A percentile compares a stretch with the other conserved stretches of the same genome.
phyloP scores from a whole-genome alignment of 2,888 invertebrate species.

The Rhingia campestris region DNA sequence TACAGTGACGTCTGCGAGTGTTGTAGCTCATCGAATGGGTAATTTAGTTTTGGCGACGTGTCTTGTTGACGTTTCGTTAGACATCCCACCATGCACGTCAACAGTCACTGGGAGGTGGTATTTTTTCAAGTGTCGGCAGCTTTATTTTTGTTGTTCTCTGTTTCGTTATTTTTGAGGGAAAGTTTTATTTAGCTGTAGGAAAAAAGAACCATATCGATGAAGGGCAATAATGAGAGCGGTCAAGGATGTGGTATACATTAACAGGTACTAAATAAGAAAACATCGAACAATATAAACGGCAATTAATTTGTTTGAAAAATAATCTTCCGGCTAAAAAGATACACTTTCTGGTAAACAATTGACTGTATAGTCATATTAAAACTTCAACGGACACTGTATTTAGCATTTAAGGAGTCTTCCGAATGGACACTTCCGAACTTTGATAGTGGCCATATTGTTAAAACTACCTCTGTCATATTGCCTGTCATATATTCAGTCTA shows the following conservation, averaged over 20 bases:
- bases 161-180: slow-evolving; percentile 20
- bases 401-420: not conserved
- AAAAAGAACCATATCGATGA: slow-evolving; percentile 19
- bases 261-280: not conserved
- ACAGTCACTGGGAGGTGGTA: slow-evolving; percentile 4
- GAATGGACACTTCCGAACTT: not conserved
- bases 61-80: slow-evolving; percentile 29
- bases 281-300: not conserved
- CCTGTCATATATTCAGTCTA: no score
- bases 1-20: slow-evolving; percentile 19
- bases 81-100: not conserved
- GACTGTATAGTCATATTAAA: not conserved
- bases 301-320: not conserved
- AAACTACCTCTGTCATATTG: no score
- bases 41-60: slow-evolving; percentile 35
- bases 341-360: not conserved
- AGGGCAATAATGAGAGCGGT: slow-evolving; percentile 40
- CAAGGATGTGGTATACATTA: slow-evolving; percentile 32
- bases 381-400: not conserved
- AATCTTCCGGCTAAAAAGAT: not conserved
- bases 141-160: not conserved
- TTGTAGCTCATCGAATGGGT: slow-evolving; percentile 8
- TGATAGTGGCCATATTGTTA: not conserved
- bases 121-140: slow-evolving; percentile 3
- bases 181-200: slow-evolving; percentile 24